These are phyloP conservation scores for Glyptemys insculpta DNA, from an alignment of 2,797 vertebrate species.

Conservation along the genomic window DNA sequence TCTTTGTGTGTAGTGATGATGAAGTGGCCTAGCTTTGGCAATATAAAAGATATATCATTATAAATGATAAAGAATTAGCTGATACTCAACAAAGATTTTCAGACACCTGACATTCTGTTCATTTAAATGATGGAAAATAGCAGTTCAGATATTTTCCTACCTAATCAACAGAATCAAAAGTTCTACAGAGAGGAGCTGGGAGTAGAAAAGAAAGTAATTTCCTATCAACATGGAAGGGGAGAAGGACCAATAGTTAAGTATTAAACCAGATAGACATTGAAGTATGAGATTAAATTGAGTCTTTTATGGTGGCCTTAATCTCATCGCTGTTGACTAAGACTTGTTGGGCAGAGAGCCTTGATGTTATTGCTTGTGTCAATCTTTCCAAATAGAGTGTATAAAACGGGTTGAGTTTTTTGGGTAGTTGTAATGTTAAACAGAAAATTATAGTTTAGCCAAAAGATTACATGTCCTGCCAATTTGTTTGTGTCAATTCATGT, in stretches of 20 bases:
- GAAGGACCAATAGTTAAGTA: background rate
- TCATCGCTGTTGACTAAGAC: background rate
- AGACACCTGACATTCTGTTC: background rate
- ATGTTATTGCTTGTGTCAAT: background rate
- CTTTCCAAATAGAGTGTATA: background rate
- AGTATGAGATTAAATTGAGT: background rate
- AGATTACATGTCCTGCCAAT: background rate
- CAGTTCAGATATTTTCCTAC: conserved; percentile 41
- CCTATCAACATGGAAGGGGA: background rate
- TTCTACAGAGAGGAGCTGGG: no score
- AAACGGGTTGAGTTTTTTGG: background rate
- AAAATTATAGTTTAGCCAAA: background rate
- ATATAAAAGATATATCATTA: background rate
- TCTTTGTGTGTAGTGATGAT: background rate
- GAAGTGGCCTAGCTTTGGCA: background rate
- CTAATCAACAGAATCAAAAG: conserved; percentile 44
- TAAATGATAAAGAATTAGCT: background rate
- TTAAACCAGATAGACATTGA: background rate
- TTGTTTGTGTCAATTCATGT: no score
- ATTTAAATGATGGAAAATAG: conserved; percentile 44
- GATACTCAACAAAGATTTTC: background rate
- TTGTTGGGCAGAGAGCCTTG: background rate
- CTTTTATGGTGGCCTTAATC: background rate
- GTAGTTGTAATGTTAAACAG: accelerated
- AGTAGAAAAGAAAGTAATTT: background rate